phyloP scores from a whole-genome alignment of 2,888 invertebrate genomes.

The Drosophila sordidula region DNA sequence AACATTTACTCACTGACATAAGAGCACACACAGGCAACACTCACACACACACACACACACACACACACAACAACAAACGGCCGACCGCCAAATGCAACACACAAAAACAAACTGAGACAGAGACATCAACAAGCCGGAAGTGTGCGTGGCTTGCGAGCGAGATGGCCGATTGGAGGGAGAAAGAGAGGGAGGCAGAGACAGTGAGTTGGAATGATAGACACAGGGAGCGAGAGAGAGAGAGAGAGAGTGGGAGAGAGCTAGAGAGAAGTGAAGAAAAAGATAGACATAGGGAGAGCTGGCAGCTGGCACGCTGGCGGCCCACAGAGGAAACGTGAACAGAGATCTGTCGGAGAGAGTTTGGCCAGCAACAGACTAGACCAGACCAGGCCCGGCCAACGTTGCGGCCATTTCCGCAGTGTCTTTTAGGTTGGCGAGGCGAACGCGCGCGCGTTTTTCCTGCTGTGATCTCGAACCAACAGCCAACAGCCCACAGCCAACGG shows the following conservation, averaged over 20 bases:
- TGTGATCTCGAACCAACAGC: slow-evolving; percentile 57
- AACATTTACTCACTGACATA: slow-evolving; percentile 35
- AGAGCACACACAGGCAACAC: slow-evolving; percentile 9
- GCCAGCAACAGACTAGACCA: slow-evolving; percentile 31
- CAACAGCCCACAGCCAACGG: slow-evolving; percentile 16
- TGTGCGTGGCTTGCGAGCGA: slow-evolving; percentile 45
- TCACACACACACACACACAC: slow-evolving; percentile 20
- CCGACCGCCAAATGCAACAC: slow-evolving; percentile 56
- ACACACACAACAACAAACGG: slow-evolving; percentile 22
- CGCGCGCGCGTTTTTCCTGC: slow-evolving; percentile 70
- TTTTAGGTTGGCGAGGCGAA: slow-evolving; percentile 82
- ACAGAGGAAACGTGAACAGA: slow-evolving; percentile 53
- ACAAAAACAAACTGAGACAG: slow-evolving; percentile 56
- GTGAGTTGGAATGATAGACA: slow-evolving; percentile 13
- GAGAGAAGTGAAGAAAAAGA: slow-evolving; percentile 5
- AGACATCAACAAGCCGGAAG: slow-evolving; percentile 64
- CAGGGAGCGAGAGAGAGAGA: slow-evolving; percentile 9
- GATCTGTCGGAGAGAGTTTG: slow-evolving; percentile 57
- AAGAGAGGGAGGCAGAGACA: slow-evolving; percentile 3
- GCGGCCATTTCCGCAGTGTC: slow-evolving; percentile 76
- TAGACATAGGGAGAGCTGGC: slow-evolving; percentile 18
- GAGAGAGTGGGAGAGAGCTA: slow-evolving; percentile 5
- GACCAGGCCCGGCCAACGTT: slow-evolving; percentile 46
- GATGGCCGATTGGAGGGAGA: slow-evolving; percentile 17
- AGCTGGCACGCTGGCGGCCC: slow-evolving; percentile 19